Evolutionary conservation across 2,797 vertebrate species (phyloP).

Genomic region (Salarias fasciatus): DNA sequence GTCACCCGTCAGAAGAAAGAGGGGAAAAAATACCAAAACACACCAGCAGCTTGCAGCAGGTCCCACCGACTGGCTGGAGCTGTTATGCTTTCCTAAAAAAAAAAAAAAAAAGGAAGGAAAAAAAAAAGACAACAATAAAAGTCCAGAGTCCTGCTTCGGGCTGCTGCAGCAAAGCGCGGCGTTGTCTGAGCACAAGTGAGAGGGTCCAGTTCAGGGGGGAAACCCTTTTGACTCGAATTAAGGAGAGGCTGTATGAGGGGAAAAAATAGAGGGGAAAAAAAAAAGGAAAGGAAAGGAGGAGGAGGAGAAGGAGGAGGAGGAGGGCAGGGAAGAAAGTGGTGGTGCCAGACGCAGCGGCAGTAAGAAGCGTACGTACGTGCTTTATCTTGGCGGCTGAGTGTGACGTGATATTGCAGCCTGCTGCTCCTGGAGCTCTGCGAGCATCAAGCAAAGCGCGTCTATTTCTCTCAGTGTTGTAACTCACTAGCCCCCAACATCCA

Average conservation of each 20-base stretch:
- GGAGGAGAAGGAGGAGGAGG: conserved; percentile 41
- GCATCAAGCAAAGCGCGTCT: conserved; percentile 77
- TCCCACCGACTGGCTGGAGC: conserved; percentile 46
- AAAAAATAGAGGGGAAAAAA: not conserved
- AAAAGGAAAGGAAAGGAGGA: not conserved
- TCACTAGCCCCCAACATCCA: conserved; percentile 81
- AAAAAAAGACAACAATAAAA: conserved; percentile 19
- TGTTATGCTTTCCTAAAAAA: conserved; percentile 7
- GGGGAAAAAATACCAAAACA: conserved; percentile 20
- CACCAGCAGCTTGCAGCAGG: conserved; percentile 20
- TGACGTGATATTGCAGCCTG: conserved; percentile 88
- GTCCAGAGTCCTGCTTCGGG: conserved; percentile 60
- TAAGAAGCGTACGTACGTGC: conserved; percentile 83
- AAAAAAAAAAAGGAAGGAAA: not conserved
- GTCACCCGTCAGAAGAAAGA: conserved; percentile 43
- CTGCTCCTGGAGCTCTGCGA: conserved; percentile 76
- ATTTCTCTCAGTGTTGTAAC: conserved; percentile 80
- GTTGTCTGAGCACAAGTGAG: conserved; percentile 58
- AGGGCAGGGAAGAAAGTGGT: conserved; percentile 66
- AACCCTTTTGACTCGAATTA: conserved; percentile 71
- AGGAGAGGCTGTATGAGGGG: conserved; percentile 52
- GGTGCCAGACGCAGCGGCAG: conserved; percentile 82
- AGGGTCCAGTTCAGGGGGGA: conserved; percentile 72
- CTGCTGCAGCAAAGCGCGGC: conserved; percentile 42
- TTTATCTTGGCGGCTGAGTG: conserved; percentile 82